Evolutionary conservation across 2,888 invertebrate species (phyloP).

Genomic region (Ctena decussata): DNA sequence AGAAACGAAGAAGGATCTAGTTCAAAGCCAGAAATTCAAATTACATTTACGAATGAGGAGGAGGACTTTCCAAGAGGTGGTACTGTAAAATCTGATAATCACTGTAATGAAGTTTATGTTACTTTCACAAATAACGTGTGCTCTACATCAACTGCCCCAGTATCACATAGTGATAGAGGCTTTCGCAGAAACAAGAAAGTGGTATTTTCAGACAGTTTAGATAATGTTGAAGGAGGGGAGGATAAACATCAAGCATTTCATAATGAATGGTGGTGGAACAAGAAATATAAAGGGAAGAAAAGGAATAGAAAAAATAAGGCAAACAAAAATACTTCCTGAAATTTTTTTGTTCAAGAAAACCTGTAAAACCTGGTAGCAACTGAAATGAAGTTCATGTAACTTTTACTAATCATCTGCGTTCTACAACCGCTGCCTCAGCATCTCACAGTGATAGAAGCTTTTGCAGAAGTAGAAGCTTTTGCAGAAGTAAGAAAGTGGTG

Average conservation of each 20-base stretch:
- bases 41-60: conserved; percentile 5
- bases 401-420: no score
- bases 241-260: conserved; percentile 36
- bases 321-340: background rate
- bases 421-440: no score
- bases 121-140: background rate
- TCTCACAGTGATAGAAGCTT: no score
- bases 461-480: no score
- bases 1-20: no score
- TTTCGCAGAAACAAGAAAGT: background rate
- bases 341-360: no score
- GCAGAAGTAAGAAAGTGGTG: no score
- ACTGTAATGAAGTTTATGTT: background rate
- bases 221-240: background rate
- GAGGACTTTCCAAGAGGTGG: conserved; percentile 11
- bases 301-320: background rate
- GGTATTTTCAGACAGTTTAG: background rate
- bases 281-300: background rate
- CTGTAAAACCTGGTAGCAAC: no score
- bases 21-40: no score
- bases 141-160: background rate
- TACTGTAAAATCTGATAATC: background rate
- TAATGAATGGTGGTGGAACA: conserved; percentile 46
- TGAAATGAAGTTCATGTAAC: no score
- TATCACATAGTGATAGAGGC: background rate